These are phyloP conservation scores for Lindbergichthys nudifrons DNA, from an alignment of 2,797 vertebrate species.

Conservation along the genomic window DNA sequence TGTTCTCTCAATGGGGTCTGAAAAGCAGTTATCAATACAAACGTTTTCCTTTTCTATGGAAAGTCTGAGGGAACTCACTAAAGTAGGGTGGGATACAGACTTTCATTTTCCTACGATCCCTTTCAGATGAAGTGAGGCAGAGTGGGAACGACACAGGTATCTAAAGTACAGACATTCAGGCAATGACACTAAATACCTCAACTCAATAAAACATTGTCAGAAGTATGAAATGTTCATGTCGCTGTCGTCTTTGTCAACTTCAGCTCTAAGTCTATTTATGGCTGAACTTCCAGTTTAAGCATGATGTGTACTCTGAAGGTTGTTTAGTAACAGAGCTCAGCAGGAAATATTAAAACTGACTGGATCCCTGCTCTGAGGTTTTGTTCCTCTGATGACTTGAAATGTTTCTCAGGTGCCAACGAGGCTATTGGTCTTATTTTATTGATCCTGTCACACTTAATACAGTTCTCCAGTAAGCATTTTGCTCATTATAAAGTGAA, in stretches of 20 bases:
- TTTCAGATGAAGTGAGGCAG: conserved; percentile 78
- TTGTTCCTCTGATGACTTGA: conserved; percentile 6
- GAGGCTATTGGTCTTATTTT: neutral
- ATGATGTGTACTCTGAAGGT: conserved; percentile 24
- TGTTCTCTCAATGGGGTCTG: conserved; percentile 55
- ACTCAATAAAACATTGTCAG: conserved; percentile 59
- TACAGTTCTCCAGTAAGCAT: neutral
- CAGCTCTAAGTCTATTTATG: conserved; percentile 31
- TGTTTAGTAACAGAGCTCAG: conserved; percentile 26
- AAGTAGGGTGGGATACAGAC: conserved; percentile 52
- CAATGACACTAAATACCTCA: conserved; percentile 54
- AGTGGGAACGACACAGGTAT: conserved; percentile 70
- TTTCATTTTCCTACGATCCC: conserved; percentile 63
- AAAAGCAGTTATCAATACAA: conserved; percentile 69
- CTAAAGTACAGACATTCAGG: conserved; percentile 70
- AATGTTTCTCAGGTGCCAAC: conserved; percentile 1
- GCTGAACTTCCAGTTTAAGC: conserved; percentile 16
- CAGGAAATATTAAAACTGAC: conserved; percentile 38
- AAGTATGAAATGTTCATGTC: conserved; percentile 34
- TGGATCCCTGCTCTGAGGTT: conserved; percentile 5
- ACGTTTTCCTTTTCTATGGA: conserved; percentile 50
- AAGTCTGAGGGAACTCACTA: conserved; percentile 54
- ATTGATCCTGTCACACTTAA: conserved; percentile 1
- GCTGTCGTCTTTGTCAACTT: conserved; percentile 29
- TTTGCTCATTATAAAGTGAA: too few species aligned